These are phyloP conservation scores for Leptosomus discolor DNA, from an alignment of 2,113 vertebrate species.

Conservation along the genomic window DNA sequence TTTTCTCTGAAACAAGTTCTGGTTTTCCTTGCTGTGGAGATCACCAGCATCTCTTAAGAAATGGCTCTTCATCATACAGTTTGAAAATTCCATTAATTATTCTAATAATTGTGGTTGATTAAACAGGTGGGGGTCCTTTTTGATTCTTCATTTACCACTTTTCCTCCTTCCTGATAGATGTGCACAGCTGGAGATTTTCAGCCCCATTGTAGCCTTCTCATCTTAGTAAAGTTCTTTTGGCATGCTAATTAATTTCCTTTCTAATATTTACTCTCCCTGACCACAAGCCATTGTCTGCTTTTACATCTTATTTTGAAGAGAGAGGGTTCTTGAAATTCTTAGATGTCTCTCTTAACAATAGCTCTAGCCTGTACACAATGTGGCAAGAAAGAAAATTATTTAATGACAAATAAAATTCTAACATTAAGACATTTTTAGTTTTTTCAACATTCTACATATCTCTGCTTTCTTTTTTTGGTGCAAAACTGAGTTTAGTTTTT, in stretches of 20 bases:
- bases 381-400: background rate
- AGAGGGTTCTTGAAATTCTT: conserved; percentile 14
- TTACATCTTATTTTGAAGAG: conserved; percentile 46
- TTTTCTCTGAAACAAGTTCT: background rate
- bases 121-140: conserved; percentile 11
- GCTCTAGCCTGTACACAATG: background rate
- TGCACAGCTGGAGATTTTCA: conserved; percentile 47
- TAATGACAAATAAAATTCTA: background rate
- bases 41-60: background rate
- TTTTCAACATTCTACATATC: background rate
- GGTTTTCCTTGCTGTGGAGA: background rate
- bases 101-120: background rate
- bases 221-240: conserved; percentile 33
- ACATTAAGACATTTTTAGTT: background rate
- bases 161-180: background rate
- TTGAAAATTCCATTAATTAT: conserved; percentile 1
- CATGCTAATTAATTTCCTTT: conserved; percentile 58
- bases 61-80: background rate
- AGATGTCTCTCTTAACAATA: conserved; percentile 2
- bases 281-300: conserved; percentile 33
- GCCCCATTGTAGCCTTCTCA: conserved; percentile 11
- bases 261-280: conserved; percentile 39
- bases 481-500: background rate
- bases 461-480: background rate
- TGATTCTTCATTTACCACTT: background rate